These are phyloP conservation scores for Yoshiicerus persimilis DNA, from an alignment of 1,140 invertebrate genomes.

Conservation along the genomic window DNA sequence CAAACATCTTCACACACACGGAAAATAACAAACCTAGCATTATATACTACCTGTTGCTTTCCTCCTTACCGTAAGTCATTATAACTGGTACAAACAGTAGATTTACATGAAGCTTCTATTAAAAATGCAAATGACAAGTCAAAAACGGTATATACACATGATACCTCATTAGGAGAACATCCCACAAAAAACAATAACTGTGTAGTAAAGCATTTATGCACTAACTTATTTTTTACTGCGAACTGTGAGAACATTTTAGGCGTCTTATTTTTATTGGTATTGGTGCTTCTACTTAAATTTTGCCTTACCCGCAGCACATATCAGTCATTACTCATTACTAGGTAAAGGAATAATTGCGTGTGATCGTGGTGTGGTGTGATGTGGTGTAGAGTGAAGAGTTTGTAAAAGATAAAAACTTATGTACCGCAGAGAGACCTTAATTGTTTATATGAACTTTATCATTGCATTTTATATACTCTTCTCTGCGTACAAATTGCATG, in stretches of 20 bases:
- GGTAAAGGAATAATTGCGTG: no score
- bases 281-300: not conserved
- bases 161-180: not conserved
- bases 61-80: not conserved
- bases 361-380: no score
- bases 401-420: no score
- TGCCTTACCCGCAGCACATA: no score
- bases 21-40: not conserved
- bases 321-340: no score
- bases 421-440: no score
- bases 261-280: not conserved
- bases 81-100: not conserved
- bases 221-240: not conserved
- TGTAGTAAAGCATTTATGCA: not conserved
- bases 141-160: not conserved
- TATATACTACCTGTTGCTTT: not conserved
- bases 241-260: not conserved
- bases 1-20: not conserved
- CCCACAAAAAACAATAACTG: not conserved
- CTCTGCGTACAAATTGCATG: no score
- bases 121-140: not conserved
- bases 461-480: no score
- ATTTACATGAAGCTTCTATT: not conserved
- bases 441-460: no score
- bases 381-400: no score